Conservation (phyloP, 2,888 invertebrate genomes). For the Suillia variegata region DNA sequence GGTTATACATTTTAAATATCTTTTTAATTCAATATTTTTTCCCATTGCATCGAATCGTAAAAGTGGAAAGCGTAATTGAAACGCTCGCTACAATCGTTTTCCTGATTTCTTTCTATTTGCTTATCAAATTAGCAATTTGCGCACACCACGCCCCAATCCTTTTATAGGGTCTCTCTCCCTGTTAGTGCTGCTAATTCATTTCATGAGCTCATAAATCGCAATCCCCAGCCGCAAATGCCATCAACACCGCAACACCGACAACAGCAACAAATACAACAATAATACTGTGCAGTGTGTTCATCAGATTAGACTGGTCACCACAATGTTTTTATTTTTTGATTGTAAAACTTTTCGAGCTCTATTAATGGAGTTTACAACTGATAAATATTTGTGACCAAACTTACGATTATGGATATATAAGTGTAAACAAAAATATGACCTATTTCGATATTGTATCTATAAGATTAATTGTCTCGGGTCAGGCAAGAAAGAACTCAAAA, state of each 20-base stretch:
- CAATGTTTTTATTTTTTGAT: no score
- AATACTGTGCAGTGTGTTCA: neutral
- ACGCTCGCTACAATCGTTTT: conserved; percentile 12
- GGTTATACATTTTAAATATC: no score
- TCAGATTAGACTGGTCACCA: neutral
- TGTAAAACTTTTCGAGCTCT: no score
- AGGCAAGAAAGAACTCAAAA: no score
- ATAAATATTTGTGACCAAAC: no score
- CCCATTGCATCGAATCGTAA: no score
- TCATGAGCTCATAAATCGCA: conserved; percentile 23
- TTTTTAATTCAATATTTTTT: neutral
- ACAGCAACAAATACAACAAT: conserved; percentile 9
- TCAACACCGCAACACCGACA: conserved; percentile 5
- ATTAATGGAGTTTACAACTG: no score
- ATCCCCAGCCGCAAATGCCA: conserved; percentile 8
- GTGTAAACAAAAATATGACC: neutral
- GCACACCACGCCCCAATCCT: neutral
- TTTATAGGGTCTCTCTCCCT: neutral
- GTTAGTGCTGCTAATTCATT: conserved; percentile 15
- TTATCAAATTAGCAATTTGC: conserved; percentile 25
- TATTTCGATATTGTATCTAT: neutral
- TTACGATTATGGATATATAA: neutral
- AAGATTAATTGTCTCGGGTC: no score
- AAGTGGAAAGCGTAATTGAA: neutral
- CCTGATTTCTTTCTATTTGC: conserved; percentile 21